Conservation (phyloP, 2,797 vertebrate genomes). For the Clarias fuscus region DNA sequence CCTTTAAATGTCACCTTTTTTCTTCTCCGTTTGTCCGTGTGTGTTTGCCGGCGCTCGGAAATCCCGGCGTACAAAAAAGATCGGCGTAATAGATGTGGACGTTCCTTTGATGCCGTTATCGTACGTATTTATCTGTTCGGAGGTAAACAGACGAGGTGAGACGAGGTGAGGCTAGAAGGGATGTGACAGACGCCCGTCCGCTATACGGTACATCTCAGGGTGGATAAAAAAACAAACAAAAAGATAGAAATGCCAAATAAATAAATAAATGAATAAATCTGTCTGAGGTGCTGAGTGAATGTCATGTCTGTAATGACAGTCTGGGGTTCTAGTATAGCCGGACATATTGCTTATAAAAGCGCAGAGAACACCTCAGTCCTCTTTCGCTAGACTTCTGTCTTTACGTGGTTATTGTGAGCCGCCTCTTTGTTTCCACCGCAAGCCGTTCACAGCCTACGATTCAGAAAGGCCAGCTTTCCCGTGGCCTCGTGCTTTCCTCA, state of each 20-base stretch:
- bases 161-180: background rate
- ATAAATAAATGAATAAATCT: constrained; percentile 49
- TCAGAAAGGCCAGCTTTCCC: constrained; percentile 59
- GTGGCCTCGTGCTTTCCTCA: constrained; percentile 60
- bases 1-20: constrained; percentile 59
- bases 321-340: constrained; percentile 13
- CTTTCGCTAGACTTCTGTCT: constrained; percentile 59
- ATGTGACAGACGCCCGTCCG: constrained; percentile 44
- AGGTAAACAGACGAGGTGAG: constrained; percentile 53
- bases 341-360: background rate
- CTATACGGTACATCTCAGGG: constrained; percentile 30
- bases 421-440: constrained; percentile 56
- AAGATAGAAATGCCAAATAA: constrained; percentile 49
- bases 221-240: constrained; percentile 35
- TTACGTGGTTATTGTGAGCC: constrained; percentile 71
- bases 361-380: background rate
- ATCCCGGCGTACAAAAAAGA: constrained; percentile 41
- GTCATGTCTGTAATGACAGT: constrained; percentile 30
- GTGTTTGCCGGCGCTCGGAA: constrained; percentile 45
- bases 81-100: constrained; percentile 53
- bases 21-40: constrained; percentile 49
- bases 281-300: constrained; percentile 34
- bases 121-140: constrained; percentile 57
- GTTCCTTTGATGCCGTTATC: constrained; percentile 56
- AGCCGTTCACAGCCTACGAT: constrained; percentile 63